Evolutionary conservation across 1,140 invertebrate species (phyloP), one percentile per base, ranked within the genome.

Genomic region (Drosophila punjabiensis): DNA sequence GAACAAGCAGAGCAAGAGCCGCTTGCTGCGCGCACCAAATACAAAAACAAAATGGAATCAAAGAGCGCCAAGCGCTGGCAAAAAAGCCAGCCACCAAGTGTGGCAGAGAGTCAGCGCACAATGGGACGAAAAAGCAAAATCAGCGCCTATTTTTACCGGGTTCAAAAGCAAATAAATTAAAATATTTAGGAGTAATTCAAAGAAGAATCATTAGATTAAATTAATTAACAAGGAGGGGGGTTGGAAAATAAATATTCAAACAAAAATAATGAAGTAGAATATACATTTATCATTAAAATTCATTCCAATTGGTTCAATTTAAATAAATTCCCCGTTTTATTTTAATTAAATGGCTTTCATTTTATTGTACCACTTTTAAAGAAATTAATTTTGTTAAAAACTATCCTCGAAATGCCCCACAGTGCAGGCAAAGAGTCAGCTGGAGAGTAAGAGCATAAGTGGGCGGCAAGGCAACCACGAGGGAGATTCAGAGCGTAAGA

Each of bases 21-120:
- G 50, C 79, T 82, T 90, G 82, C 82, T 83, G 64, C 81, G 53
- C 81, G 78, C 79, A 79, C 58, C 62, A 79, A 75, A 75, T 67
- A 68, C 63, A 89, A 81, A 88, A 89, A 88, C 74, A 85, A 88
- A 83, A 87, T 76, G 55, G 64, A 58, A 59, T 53, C 58, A 71
- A 73, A 77, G 63, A 86, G 79, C 73, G 71, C 33, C 37, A 11
- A 70, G 75, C 66, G 63, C 52, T 47, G n/a, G 50, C 68, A 48
- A 60, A 65, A 56, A 60, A 14, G 48, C 43, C 61, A 65, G 37
- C 59, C 55, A 56, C 53, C 61, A 39, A 76, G 8, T 48, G 33
- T 59, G 55, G 41, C 18, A 71, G 37, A 71, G 37, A 33, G 55
- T 5, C 7, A 16, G 5, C 8, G 52, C 18, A 35, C n/a, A 10